phyloP scores from a whole-genome alignment of 2,113 vertebrate species.

The Mormoops blainvillei region DNA sequence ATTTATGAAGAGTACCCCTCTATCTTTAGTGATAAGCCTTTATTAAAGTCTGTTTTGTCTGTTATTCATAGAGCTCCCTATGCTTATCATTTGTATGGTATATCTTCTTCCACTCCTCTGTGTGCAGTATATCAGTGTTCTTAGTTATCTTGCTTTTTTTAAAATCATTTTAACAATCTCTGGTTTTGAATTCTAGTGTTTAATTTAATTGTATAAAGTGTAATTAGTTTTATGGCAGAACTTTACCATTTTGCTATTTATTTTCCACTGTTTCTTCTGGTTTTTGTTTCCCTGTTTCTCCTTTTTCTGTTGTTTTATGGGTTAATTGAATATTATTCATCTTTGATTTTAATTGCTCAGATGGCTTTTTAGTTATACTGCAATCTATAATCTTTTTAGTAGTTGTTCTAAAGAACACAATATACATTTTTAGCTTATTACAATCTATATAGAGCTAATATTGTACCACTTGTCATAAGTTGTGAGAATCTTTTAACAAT shows the following conservation, averaged over 20 bases:
- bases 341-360: neutral
- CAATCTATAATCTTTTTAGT: neutral
- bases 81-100: neutral
- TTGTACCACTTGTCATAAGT: neutral
- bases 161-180: neutral
- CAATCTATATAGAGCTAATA: neutral
- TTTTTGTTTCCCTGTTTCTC: neutral
- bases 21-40: neutral
- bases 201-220: neutral
- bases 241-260: neutral
- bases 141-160: neutral
- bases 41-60: neutral
- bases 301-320: neutral
- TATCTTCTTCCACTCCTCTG: neutral
- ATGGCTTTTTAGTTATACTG: neutral
- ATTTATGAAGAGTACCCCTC: neutral
- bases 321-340: neutral
- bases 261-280: neutral
- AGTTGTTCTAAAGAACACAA: neutral
- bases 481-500: neutral
- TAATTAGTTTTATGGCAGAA: neutral
- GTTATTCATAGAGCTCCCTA: neutral
- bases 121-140: neutral
- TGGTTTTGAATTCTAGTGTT: neutral
- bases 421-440: neutral